Evolutionary conservation across 2,888 invertebrate species (phyloP).

Genomic region (Drosophila austrosaltans): DNA sequence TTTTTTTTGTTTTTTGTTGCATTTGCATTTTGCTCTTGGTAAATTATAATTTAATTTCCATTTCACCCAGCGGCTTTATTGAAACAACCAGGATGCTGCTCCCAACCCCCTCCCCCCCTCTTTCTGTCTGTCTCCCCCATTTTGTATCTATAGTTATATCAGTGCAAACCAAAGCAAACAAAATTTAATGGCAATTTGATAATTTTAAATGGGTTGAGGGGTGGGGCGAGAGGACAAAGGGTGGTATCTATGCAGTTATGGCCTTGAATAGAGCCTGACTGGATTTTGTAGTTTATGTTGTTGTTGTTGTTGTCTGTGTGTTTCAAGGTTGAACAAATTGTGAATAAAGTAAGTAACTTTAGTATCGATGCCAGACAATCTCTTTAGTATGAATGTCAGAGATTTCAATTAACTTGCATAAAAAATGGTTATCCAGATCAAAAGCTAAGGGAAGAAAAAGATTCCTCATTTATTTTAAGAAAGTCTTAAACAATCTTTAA

Average conservation of each 20-base stretch:
- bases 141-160: neutral
- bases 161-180: constrained; percentile 44
- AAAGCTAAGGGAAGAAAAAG: neutral
- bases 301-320: neutral
- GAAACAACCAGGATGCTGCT: neutral
- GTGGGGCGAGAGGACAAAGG: neutral
- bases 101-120: neutral
- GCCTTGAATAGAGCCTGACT: constrained; percentile 44
- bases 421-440: neutral
- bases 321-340: constrained; percentile 34
- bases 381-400: neutral
- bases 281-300: constrained; percentile 11
- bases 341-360: constrained; percentile 18
- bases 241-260: constrained; percentile 11
- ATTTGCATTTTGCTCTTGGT: constrained; percentile 30
- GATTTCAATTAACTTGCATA: neutral
- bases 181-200: constrained; percentile 38
- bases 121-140: neutral
- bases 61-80: constrained; percentile 14
- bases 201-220: neutral
- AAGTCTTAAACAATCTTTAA: no score
- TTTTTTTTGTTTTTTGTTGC: no score
- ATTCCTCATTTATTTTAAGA: neutral
- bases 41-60: constrained; percentile 47
- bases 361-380: constrained; percentile 37